Evolutionary conservation across 2,113 vertebrate species (phyloP), one percentile per base, ranked within the genome.

Genomic region (Nymphicus hollandicus): DNA sequence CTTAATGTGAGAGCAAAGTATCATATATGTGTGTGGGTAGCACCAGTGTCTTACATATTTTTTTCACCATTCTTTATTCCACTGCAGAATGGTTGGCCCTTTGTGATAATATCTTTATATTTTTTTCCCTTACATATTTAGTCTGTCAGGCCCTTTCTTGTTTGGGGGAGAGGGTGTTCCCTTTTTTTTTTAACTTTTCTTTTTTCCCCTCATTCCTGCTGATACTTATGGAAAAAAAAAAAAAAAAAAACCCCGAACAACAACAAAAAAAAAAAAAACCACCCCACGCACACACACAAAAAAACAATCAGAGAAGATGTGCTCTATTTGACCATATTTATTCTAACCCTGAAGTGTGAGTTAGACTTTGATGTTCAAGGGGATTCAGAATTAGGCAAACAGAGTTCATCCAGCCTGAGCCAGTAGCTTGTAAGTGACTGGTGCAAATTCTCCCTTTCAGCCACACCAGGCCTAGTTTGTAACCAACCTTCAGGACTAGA

Each of bases 321-420:
- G 18, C 13, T 76, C 17, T 81, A 29, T 39, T 87, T 84, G 43
- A 41, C 10, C 4, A 4, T 69, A 52, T 16, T 79, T 91, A 17
- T 20, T 77, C 81, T 95, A 91, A 94, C 87, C 89, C 71, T 93
- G 58, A 92, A 89, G 91, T 93, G 89, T 93, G 91, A 95, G 74
- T 73, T 78, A 88, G 66, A 80, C 66, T 96, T 97, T 96, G 94
- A 96, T 96, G 91, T 95, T 95, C 66, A 53, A 53, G 66, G 58
- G 70, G 23, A 92, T 87, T 95, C 66, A 3, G 6, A 91, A 86
- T 50, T 88, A 74, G 69, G 72, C 72, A 80, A 78, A 53, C 52
- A 68, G 60, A 88, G 41, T 69, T 95, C 88, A 87, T 89, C 69
- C 65, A 95, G 82, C 55, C 50, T 86, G 47, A 71, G 77, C 84